Evolutionary conservation across 2,797 vertebrate genomes (phyloP), one percentile per base, ranked within the genome.

Genomic region (Falco rusticolus): DNA sequence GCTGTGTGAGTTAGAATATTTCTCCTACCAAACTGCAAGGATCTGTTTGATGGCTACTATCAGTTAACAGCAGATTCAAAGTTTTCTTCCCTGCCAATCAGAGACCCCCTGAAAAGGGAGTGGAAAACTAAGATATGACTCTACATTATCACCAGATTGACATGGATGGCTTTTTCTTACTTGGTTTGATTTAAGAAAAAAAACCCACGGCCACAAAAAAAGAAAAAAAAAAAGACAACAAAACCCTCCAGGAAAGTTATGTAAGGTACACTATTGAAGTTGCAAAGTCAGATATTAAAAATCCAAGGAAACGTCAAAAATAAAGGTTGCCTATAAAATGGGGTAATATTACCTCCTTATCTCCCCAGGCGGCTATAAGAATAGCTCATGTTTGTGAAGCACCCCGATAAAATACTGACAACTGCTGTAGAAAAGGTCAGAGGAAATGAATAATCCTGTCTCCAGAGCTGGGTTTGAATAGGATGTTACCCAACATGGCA

Each of bases 381-480:
- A 88, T 25, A 93, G 69, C n/a, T 82, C 22, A 45, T 24, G 41
- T 90, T 93, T 92, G 28, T 81, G 84, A 93, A 93, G 57, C 15
- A 77, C 16, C 37, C 34, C 48, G 65, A 72, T 56, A 88, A 83
- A 77, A 90, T 51, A 84, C 53, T 75, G 72, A 86, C 69, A 90
- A 81, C 37, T 81, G 45, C 20, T 63, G 16, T 34, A 64, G 85
- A 51, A 94, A 96, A 94, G 69, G 90, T 94, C 87, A 94, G 84
- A 94, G 70, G 43, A 94, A 92, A 94, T 92, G 9, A 93, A 39
- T 94, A 69, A 41, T 82, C 89, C 72, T 75, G 72, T 71, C 77
- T 69, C 84, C 81, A 76, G 81, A 82, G 37, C 26, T 78, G 26
- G 15, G 24, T 65, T 87, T 84, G 70, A 89, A 72, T 75, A 84